These are phyloP conservation scores for Abrostola tripartita DNA, from an alignment of 2,888 invertebrate species.

Conservation along the genomic window DNA sequence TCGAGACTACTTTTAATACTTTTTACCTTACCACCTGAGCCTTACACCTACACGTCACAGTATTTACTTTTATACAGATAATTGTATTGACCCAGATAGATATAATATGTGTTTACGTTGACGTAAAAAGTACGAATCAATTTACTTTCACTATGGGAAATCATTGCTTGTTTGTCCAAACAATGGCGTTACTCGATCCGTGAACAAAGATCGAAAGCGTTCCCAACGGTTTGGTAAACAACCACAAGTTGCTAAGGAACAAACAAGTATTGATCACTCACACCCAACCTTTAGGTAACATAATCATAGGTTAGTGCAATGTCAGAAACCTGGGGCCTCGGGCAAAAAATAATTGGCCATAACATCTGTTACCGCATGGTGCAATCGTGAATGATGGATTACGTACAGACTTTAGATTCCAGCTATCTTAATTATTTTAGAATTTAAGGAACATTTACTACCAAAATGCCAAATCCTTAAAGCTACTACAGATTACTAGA, in stretches of 20 bases:
- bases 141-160: slow-evolving; percentile 53
- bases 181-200: slow-evolving; percentile 54
- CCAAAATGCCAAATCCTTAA: no score
- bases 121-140: slow-evolving; percentile 20
- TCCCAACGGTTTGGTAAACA: slow-evolving; percentile 59
- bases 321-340: slow-evolving; percentile 6
- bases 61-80: no score
- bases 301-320: slow-evolving; percentile 10
- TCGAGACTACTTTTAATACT: no score
- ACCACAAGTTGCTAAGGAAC: slow-evolving; percentile 62
- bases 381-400: no score
- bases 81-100: no score
- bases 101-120: neutral
- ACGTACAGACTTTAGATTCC: no score
- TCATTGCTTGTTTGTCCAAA: slow-evolving; percentile 57
- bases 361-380: no score
- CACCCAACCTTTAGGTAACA: slow-evolving; percentile 9
- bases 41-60: no score
- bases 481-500: neutral
- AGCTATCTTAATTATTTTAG: no score
- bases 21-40: no score
- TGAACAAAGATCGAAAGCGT: slow-evolving; percentile 47
- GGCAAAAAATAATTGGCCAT: no score
- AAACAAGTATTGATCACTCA: slow-evolving; percentile 26
- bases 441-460: no score